These are phyloP conservation scores for Acleris emargana DNA, from an alignment of 2,888 invertebrate species.

Conservation along the genomic window DNA sequence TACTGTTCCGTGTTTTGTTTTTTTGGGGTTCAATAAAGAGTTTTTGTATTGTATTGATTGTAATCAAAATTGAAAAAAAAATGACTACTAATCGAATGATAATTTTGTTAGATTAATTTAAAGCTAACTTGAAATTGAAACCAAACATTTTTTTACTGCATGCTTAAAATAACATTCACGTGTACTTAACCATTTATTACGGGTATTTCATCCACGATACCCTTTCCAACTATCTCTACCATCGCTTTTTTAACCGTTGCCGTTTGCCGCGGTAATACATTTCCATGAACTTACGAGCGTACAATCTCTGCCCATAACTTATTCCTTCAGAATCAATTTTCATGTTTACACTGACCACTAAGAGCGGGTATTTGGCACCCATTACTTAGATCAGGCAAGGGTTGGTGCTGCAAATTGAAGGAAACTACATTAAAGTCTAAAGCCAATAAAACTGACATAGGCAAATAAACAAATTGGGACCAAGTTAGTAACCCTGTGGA, in stretches of 20 bases:
- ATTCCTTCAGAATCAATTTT: conserved; percentile 79
- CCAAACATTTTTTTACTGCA: no score
- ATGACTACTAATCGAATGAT: no score
- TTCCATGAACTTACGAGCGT: conserved; percentile 65
- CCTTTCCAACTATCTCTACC: conserved; percentile 24
- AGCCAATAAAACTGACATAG: neutral
- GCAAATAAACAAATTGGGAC: no score
- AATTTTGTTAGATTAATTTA: no score
- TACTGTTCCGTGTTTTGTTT: no score
- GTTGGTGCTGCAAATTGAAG: conserved; percentile 43
- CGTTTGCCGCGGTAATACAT: conserved; percentile 50
- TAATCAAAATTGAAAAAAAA: no score
- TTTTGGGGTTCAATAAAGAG: no score
- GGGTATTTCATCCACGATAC: neutral
- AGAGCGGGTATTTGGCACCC: conserved; percentile 63
- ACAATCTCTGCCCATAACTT: conserved; percentile 56
- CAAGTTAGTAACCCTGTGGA: no score
- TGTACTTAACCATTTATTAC: no score
- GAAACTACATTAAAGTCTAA: neutral
- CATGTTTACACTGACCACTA: conserved; percentile 75
- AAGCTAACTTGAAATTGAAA: no score
- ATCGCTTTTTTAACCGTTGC: conserved; percentile 32
- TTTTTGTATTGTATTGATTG: no score
- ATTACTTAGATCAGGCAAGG: conserved; percentile 63
- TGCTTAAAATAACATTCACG: no score